Evolutionary conservation across 2,113 vertebrate genomes (phyloP), one percentile per base, ranked within the genome.

Genomic region (Coregonus clupeaformis): DNA sequence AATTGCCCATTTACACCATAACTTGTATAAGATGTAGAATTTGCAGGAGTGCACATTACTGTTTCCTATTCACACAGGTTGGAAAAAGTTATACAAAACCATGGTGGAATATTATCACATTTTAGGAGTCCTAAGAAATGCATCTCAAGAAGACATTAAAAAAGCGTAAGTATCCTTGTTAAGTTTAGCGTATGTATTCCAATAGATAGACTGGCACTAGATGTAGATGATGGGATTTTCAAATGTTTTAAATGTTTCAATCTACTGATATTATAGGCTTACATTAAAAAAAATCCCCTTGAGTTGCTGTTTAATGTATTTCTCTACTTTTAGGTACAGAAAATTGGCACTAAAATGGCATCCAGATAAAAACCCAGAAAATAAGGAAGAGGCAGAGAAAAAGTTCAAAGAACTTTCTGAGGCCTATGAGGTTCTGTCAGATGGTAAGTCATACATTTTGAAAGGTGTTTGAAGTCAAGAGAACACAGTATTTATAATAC

Each of bases 21-120:
- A 5, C 3, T 52, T 18, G 16, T 18, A 52, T 52, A 52, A 52
- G 13, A 52, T n/a, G n/a, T n/a, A n/a, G n/a, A n/a, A n/a, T n/a
- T n/a, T n/a, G n/a, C n/a, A n/a, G n/a, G n/a, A n/a, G n/a, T n/a
- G n/a, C n/a, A n/a, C n/a, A n/a, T n/a, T n/a, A n/a, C 5, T 27
- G 22, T 62, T 25, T 69, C 70, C 52, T 47, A 47, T 30, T 73
- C 63, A 79, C 71, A 12, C 71, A 89, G 84, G 80, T 82, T 65
- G 71, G 73, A 57, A 42, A 42, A 73, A 71, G 36, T 36, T 65
- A 66, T 70, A 27, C 77, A 84, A 93, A 60, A 94, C 88, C 91
- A 99, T 99, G 97, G 95, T 96, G 93, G 96, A 97, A 77, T 99
- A 99, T 88, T 99, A 99, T 89, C 94, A 96, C 83, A 91, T 97